Percentiles rank a stretch among this genome's conserved stretches.
These are phyloP conservation scores for Apis florea DNA, from an alignment of 1,140 invertebrate genomes.

Conservation along the genomic window DNA sequence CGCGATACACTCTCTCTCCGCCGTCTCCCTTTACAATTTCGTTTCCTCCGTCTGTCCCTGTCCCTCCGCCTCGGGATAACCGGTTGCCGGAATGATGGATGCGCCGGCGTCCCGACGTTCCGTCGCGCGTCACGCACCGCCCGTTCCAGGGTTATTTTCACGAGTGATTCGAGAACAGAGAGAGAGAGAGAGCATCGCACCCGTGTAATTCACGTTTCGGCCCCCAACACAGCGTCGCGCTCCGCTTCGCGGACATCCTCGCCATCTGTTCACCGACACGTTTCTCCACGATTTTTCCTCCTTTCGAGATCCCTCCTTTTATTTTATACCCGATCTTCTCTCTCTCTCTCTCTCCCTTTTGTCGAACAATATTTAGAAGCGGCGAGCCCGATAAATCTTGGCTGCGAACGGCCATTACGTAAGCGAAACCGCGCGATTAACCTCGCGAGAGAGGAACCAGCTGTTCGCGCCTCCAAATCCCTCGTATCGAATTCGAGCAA, in stretches of 20 bases:
- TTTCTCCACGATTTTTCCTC: too few relatives aligned
- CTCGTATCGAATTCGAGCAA: too few relatives aligned
- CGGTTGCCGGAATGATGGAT: slow-evolving; percentile 74
- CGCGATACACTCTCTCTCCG: slow-evolving; percentile 11
- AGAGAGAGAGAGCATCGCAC: too few relatives aligned
- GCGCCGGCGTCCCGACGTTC: slow-evolving; percentile 67
- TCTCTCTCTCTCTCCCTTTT: too few relatives aligned
- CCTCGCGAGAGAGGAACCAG: slow-evolving; percentile 6
- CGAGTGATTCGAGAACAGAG: neutral
- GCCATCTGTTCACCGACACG: neutral
- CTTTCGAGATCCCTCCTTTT: too few relatives aligned
- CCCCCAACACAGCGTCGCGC: slow-evolving; percentile 54
- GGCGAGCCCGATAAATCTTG: neutral
- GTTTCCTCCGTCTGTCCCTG: slow-evolving; percentile 38
- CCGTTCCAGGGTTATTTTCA: slow-evolving; percentile 75
- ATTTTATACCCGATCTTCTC: too few relatives aligned
- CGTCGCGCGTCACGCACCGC: slow-evolving; percentile 73
- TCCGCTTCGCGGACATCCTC: neutral
- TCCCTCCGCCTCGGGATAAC: slow-evolving; percentile 45
- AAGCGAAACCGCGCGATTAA: neutral
- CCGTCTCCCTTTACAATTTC: slow-evolving; percentile 31
- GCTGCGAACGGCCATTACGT: neutral
- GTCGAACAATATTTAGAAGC: neutral
- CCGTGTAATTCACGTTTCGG: slow-evolving; percentile 70
- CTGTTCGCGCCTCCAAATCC: too few relatives aligned